Evolutionary conservation across 2,888 invertebrate genomes (phyloP), one percentile per base, ranked within the genome.

Genomic region (Notodonta dromedarius): DNA sequence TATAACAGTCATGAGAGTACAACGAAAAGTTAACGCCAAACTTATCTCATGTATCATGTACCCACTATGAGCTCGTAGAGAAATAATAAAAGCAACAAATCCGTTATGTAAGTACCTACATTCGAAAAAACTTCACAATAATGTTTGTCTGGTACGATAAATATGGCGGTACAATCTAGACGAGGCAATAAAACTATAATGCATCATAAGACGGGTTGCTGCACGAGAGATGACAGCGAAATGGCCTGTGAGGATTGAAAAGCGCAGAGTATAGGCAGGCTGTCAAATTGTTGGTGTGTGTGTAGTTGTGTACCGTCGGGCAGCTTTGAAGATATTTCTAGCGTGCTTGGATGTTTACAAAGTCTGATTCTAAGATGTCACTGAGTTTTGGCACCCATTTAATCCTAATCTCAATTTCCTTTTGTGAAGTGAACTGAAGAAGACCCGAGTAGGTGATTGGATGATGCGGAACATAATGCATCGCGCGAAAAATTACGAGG

Each of bases 191-290:
- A 52, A 52, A 52, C 12, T 52, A 12, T 32, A 32, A 52, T 52
- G 32, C 52, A 52, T 52, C 52, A 32, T 11, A 16, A n/a, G 7
- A 52, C 32, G 32, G 50, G 52, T 32, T 52, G 32, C 52, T 52
- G 52, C 32, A 32, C 32, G 32, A 52, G 4, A 32, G 32, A 24
- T 52, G 52, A 12, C 24, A 4, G 32, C 24, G 51, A 51, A 24
- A 51, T 51, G 16, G 24, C 51, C 48, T 32, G 32, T 11, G 52
- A 32, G 32, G 32, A 52, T 52, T 24, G 52, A 50, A 52, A 12
- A 24, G 24, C 52, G 32, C 52, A 13, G 8, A 16, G 5, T 32
- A 13, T n/a, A n/a, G n/a, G n/a, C 9, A 32, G 16, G 32, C 52
- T 4, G 52, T 32, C 32, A 52, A 52, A 52, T 52, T 52, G 32